Conservation (phyloP, 2,113 vertebrate species). For the Eptatretus burgeri region DNA sequence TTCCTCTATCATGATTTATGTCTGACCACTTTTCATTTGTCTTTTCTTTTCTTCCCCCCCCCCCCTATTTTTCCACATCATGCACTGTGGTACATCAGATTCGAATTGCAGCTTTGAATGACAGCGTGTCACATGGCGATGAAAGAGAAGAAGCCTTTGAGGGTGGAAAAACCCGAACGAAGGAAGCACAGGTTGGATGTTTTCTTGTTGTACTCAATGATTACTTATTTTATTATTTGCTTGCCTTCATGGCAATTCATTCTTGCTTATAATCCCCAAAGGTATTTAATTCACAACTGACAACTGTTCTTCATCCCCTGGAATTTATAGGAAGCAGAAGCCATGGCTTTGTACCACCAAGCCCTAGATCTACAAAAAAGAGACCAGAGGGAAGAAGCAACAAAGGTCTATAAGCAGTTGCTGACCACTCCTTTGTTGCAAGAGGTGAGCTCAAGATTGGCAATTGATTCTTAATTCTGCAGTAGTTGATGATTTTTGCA, state of each 20-base stretch:
- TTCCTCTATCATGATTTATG: no score
- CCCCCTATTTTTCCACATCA: no score
- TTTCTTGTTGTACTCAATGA: neutral
- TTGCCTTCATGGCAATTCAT: neutral
- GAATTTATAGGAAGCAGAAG: conserved; percentile 52
- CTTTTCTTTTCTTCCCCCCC: no score
- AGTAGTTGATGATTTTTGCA: no score
- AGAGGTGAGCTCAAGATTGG: conserved; percentile 32
- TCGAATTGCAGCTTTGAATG: conserved; percentile 73
- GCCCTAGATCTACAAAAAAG: conserved; percentile 92
- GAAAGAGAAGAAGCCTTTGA: conserved; percentile 49
- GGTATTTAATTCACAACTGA: neutral
- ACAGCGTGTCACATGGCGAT: conserved; percentile 40
- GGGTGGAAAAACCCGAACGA: conserved; percentile 57
- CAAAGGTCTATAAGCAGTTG: conserved; percentile 68
- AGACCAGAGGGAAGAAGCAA: conserved; percentile 67
- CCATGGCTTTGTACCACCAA: conserved; percentile 81
- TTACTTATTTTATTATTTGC: neutral
- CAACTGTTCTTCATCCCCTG: neutral
- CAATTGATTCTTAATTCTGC: neutral
- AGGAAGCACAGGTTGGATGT: conserved; percentile 52
- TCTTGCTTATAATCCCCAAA: neutral
- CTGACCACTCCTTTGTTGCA: conserved; percentile 62
- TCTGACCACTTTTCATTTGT: no score
- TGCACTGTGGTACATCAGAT: conserved; percentile 30